phyloP scores from a whole-genome alignment of 64 coral and sea anemone genomes.

The Pocillopora verrucosa region DNA sequence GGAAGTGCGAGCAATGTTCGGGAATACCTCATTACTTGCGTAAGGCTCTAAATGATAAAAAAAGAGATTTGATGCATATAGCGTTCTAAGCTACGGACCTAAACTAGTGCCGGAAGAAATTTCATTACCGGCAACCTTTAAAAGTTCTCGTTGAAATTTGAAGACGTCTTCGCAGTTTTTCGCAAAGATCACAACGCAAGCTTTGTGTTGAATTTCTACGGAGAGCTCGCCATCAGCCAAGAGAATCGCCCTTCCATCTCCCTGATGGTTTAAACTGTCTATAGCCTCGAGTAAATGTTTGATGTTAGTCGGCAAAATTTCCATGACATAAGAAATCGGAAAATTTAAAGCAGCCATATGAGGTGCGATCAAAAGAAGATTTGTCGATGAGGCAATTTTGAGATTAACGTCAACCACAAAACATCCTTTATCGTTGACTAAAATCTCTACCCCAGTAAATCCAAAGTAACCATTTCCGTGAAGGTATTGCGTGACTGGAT shows the following conservation, averaged over 20 bases:
- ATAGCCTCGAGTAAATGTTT: slow-evolving; percentile 55
- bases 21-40: no score
- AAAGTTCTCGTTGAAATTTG: slow-evolving; percentile 43
- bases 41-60: no score
- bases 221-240: slow-evolving; percentile 47
- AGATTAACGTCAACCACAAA: slow-evolving; percentile 83
- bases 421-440: slow-evolving; percentile 63
- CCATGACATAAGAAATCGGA: slow-evolving; percentile 56
- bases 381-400: slow-evolving; percentile 69
- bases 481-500: slow-evolving; percentile 80
- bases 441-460: slow-evolving; percentile 71
- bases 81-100: neutral
- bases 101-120: neutral
- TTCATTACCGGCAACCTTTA: neutral
- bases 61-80: neutral
- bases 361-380: slow-evolving; percentile 71
- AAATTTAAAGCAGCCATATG: slow-evolving; percentile 72
- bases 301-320: slow-evolving; percentile 33
- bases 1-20: neutral
- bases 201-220: slow-evolving; percentile 51
- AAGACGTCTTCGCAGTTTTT: slow-evolving; percentile 55
- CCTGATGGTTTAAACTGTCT: slow-evolving; percentile 58
- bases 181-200: slow-evolving; percentile 66
- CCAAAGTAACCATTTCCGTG: slow-evolving; percentile 90
- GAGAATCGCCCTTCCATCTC: slow-evolving; percentile 49